A percentile compares a stretch with the other conserved stretches of the same genome.
Evolutionary conservation across 2,797 vertebrate genomes (phyloP).

Genomic region (Gallinago nigripennis): DNA sequence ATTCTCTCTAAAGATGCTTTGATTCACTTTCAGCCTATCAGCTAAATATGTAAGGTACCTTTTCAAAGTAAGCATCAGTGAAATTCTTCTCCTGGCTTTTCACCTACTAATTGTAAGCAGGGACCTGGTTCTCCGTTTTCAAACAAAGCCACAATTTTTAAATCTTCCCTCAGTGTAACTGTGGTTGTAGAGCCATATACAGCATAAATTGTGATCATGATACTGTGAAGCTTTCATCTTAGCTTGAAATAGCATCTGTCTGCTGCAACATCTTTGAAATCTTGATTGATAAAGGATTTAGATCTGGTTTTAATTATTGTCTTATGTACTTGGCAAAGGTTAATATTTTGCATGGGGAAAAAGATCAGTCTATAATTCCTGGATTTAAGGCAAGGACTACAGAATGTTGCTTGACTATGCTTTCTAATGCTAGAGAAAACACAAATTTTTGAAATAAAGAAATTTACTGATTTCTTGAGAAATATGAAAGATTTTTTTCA

Average conservation of each 20-base stretch:
- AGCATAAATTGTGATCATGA: conserved; percentile 47
- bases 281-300: conserved; percentile 64
- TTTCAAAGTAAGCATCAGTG: neutral
- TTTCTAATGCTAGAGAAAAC: neutral
- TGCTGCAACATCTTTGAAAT: conserved; percentile 66
- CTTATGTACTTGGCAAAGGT: conserved; percentile 66
- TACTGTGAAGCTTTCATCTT: conserved; percentile 62
- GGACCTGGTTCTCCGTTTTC: conserved; percentile 33
- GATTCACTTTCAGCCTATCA: conserved; percentile 34
- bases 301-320: conserved; percentile 70
- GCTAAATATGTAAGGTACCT: neutral
- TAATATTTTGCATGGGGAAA: conserved; percentile 56
- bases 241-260: conserved; percentile 59
- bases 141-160: conserved; percentile 40
- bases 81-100: conserved; percentile 64
- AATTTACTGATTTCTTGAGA: neutral
- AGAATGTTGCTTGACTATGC: conserved; percentile 14
- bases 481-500: neutral
- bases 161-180: neutral
- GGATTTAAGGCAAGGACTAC: neutral
- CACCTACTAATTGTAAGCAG: conserved; percentile 67
- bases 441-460: neutral
- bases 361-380: conserved; percentile 45
- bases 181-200: neutral
- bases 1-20: neutral